These are phyloP conservation scores for Coecobrya sp. DNA, from an alignment of 2,888 invertebrate genomes.

Conservation along the genomic window DNA sequence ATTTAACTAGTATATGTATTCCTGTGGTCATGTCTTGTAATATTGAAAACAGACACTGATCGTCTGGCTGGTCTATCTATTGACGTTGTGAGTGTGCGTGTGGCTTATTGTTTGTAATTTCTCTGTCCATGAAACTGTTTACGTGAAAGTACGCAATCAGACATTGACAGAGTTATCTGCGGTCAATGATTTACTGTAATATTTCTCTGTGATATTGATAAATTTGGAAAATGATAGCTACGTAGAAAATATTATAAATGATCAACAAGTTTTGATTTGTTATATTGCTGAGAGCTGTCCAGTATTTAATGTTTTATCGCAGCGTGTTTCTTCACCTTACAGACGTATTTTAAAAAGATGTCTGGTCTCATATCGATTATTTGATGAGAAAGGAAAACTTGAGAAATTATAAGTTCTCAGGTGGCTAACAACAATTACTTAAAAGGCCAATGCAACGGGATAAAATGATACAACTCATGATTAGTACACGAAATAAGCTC, in stretches of 20 bases:
- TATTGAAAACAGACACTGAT: background rate
- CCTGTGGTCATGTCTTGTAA: background rate
- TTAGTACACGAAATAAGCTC: background rate
- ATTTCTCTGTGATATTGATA: constrained; percentile 32
- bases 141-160: background rate
- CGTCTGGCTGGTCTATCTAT: background rate
- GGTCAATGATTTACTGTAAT: constrained; percentile 22
- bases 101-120: constrained; percentile 17
- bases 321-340: background rate
- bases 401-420: background rate
- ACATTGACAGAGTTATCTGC: constrained; percentile 27
- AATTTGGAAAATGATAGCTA: background rate
- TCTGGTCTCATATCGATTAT: background rate
- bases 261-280: constrained; percentile 47
- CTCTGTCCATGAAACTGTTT: background rate
- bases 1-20: background rate
- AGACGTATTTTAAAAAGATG: background rate
- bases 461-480: background rate
- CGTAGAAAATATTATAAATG: background rate
- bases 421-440: background rate
- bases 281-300: background rate
- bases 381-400: background rate
- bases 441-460: no score
- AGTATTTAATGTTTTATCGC: background rate
- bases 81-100: background rate